A percentile compares a stretch with the other conserved stretches of the same genome.
These are phyloP conservation scores for Craterocephalus amniculus DNA, from an alignment of 2,797 vertebrate species.

Conservation along the genomic window DNA sequence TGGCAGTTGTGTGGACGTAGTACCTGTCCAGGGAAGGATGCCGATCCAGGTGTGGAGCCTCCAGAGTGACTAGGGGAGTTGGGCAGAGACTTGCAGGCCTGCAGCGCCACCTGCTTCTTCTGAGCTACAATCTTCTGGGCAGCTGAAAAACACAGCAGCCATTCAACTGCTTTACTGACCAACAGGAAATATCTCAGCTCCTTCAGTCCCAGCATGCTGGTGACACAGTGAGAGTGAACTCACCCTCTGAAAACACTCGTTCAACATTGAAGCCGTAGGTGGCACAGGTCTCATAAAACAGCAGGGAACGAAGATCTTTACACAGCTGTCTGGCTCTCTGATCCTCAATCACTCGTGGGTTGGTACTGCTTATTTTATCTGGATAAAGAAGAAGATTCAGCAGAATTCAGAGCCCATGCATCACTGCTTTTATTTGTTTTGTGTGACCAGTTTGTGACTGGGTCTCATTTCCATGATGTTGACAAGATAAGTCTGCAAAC, in stretches of 20 bases:
- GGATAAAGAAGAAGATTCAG: background rate
- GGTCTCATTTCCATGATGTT: too few relatives aligned
- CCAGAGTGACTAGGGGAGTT: constrained; percentile 95
- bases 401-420: too few relatives aligned
- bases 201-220: background rate
- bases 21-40: constrained; percentile 84
- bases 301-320: constrained; percentile 87
- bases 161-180: background rate
- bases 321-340: constrained; percentile 87
- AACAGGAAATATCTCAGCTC: too few relatives aligned
- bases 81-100: constrained; percentile 94
- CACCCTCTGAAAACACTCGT: constrained; percentile 94
- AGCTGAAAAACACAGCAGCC: constrained; percentile 76
- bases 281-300: constrained; percentile 96
- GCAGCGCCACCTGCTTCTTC: constrained; percentile 90
- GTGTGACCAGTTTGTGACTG: too few relatives aligned
- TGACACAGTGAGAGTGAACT: constrained; percentile 22
- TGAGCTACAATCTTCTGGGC: constrained; percentile 91
- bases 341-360: constrained; percentile 93
- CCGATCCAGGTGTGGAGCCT: constrained; percentile 88
- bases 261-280: constrained; percentile 98
- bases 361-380: constrained; percentile 94
- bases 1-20: background rate
- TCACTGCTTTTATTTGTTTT: too few relatives aligned
- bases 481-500: too few relatives aligned